Percentiles rank a stretch among this genome's conserved stretches.
Evolutionary conservation across 1,140 invertebrate species (phyloP).

Genomic region (Eumaeus atala): DNA sequence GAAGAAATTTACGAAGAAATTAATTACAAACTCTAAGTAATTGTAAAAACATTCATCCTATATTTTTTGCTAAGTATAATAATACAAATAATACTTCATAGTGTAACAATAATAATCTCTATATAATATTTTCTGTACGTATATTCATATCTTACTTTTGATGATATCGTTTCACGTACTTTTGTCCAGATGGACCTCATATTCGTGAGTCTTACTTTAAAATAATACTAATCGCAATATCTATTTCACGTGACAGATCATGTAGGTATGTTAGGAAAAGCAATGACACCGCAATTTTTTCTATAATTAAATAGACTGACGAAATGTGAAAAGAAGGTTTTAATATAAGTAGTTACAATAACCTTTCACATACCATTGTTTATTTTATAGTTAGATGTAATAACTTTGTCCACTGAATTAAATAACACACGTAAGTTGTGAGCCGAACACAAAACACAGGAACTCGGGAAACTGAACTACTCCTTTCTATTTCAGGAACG

Average conservation of each 20-base stretch:
- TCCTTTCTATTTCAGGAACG: conserved; percentile 55
- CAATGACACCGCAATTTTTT: background rate
- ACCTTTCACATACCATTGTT: conserved; percentile 19
- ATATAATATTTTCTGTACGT: background rate
- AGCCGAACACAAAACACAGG: conserved; percentile 21
- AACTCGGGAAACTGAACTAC: conserved; percentile 25
- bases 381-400: conserved; percentile 7
- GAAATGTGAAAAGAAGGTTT: conserved; percentile 9
- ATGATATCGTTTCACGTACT: conserved; percentile 21
- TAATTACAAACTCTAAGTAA: too few relatives aligned
- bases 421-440: conserved; percentile 19
- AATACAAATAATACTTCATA: too few relatives aligned
- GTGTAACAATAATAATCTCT: too few relatives aligned
- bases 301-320: background rate
- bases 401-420: background rate
- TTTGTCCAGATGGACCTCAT: conserved; percentile 35
- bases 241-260: background rate
- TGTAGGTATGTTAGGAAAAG: background rate
- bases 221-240: background rate
- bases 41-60: too few relatives aligned
- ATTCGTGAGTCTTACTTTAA: background rate
- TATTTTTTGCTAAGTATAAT: too few relatives aligned
- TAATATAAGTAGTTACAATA: background rate
- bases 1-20: too few relatives aligned
- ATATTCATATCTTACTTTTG: conserved; percentile 18